Evolutionary conservation across 2,888 invertebrate genomes (phyloP).

Genomic region (Matsumyia berberina): DNA sequence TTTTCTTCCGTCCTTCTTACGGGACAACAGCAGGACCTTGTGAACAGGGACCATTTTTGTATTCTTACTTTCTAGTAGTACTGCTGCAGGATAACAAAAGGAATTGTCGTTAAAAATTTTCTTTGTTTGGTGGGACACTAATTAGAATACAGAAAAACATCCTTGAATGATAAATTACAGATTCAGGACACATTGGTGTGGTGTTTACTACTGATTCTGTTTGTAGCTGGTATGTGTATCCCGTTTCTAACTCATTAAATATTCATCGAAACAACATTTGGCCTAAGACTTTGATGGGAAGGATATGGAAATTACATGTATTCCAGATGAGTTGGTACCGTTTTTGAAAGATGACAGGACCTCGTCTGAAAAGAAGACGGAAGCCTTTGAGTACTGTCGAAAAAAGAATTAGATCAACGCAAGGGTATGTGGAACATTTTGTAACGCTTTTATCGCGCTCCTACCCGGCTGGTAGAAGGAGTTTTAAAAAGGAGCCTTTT

Average conservation of each 20-base stretch:
- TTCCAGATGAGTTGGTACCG: slow-evolving; percentile 27
- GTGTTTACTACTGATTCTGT: slow-evolving; percentile 38
- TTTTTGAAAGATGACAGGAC: slow-evolving; percentile 1
- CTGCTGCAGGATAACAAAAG: slow-evolving; percentile 33
- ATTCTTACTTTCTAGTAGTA: slow-evolving; percentile 18
- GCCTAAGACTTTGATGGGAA: slow-evolving; percentile 43
- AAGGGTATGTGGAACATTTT: slow-evolving; percentile 1
- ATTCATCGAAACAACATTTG: slow-evolving; percentile 74
- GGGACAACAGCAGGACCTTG: slow-evolving; percentile 42
- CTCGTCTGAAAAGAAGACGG: slow-evolving; percentile 13
- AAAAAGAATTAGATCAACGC: background rate
- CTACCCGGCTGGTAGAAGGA: background rate
- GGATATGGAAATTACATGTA: slow-evolving; percentile 54
- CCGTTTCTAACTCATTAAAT: slow-evolving; percentile 62
- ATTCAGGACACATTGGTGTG: slow-evolving; percentile 49
- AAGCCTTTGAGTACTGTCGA: slow-evolving; percentile 30
- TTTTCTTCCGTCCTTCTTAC: slow-evolving; percentile 35
- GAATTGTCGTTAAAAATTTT: slow-evolving; percentile 62
- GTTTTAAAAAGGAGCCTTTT: no score
- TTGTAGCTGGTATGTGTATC: slow-evolving; percentile 15
- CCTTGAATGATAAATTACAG: slow-evolving; percentile 66
- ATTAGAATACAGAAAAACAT: slow-evolving; percentile 50
- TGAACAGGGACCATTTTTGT: no score
- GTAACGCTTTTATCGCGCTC: slow-evolving; percentile 30
- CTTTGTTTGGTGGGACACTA: slow-evolving; percentile 59